phyloP scores from a whole-genome alignment of 23 tunicate species.

The Oikopleura vanhoeffeni region DNA sequence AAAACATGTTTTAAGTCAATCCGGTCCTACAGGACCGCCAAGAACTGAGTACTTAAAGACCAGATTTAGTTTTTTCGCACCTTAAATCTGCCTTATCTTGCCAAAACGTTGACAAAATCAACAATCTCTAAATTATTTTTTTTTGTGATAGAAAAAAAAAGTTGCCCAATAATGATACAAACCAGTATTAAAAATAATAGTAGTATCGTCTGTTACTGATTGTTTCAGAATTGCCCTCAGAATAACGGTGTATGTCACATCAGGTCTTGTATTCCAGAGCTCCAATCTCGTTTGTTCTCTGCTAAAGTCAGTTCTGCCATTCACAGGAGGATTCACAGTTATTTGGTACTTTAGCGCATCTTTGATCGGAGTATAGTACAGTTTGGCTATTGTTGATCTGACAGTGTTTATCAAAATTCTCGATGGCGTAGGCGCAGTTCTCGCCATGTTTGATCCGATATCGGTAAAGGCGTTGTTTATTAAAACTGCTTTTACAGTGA shows the following conservation, averaged over 20 bases:
- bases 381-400: background rate
- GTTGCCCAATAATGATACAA: too few relatives aligned
- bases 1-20: too few relatives aligned
- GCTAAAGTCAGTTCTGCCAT: background rate
- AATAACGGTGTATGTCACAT: background rate
- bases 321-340: background rate
- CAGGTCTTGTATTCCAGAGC: background rate
- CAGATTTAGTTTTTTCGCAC: too few relatives aligned
- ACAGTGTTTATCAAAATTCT: background rate
- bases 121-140: too few relatives aligned
- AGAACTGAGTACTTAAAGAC: too few relatives aligned
- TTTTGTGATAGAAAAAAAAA: too few relatives aligned
- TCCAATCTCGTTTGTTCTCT: background rate
- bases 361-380: background rate
- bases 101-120: too few relatives aligned
- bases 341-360: background rate
- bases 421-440: background rate
- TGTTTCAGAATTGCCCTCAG: background rate
- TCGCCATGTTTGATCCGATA: background rate
- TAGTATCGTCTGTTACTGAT: background rate
- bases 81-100: too few relatives aligned
- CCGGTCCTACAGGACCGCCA: too few relatives aligned
- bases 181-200: background rate
- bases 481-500: background rate
- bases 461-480: background rate